Conservation (phyloP, 2,888 invertebrate species). For the Drosophila neutralis region DNA sequence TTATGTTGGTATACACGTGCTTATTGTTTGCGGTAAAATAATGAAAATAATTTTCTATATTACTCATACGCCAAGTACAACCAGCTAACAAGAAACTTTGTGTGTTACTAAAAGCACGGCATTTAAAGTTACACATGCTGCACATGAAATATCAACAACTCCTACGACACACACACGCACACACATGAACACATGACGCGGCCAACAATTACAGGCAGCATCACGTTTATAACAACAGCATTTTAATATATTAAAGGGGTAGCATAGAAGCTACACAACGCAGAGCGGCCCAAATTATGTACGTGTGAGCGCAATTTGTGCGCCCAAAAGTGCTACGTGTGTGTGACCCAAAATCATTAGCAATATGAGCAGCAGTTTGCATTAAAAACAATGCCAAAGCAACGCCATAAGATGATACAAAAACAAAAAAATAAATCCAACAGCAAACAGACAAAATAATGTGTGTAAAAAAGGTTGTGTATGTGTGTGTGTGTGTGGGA, state of each 20-base stretch:
- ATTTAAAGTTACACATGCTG: slow-evolving; percentile 47
- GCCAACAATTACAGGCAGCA: slow-evolving; percentile 61
- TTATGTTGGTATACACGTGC: slow-evolving; percentile 1
- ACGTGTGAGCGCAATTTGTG: slow-evolving; percentile 63
- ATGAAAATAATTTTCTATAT: slow-evolving; percentile 16
- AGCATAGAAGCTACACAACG: slow-evolving; percentile 11
- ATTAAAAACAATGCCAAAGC: slow-evolving; percentile 68
- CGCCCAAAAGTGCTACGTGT: slow-evolving; percentile 67
- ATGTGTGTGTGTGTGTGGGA: slow-evolving; percentile 14
- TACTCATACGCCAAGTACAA: slow-evolving; percentile 2
- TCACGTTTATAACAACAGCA: slow-evolving; percentile 67
- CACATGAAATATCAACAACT: slow-evolving; percentile 37
- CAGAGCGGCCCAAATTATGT: slow-evolving; percentile 42
- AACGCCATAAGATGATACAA: slow-evolving; percentile 57
- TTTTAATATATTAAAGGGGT: slow-evolving; percentile 64
- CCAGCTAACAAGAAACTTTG: slow-evolving; percentile 15
- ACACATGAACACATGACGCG: slow-evolving; percentile 12
- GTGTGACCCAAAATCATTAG: slow-evolving; percentile 80
- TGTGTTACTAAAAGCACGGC: slow-evolving; percentile 7
- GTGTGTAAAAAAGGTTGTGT: slow-evolving; percentile 2
- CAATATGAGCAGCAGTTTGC: slow-evolving; percentile 79
- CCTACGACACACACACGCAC: neutral
- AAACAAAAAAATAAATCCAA: slow-evolving; percentile 29
- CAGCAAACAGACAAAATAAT: slow-evolving; percentile 10
- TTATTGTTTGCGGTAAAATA: neutral